Evolutionary conservation across 2,888 invertebrate genomes (phyloP).

Genomic region (Petrophora chlorosata): DNA sequence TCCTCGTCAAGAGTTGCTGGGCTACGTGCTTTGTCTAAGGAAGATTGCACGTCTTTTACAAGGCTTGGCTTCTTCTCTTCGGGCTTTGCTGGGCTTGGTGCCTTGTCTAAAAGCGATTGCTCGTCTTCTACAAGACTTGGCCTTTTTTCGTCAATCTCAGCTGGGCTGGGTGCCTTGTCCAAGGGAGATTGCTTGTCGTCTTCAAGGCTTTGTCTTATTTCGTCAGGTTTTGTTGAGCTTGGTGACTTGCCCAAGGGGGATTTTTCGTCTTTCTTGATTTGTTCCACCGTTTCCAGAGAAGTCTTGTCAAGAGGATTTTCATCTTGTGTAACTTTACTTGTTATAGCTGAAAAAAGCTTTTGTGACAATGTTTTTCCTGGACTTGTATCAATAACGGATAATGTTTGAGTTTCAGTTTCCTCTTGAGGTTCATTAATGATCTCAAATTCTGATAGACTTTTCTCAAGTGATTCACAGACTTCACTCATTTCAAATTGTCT

Average conservation of each 20-base stretch:
- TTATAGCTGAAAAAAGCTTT: slow-evolving; percentile 4
- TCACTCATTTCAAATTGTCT: slow-evolving; percentile 6
- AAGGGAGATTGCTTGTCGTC: background rate
- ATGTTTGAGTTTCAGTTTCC: background rate
- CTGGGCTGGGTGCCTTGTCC: slow-evolving; percentile 20
- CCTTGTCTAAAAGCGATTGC: background rate
- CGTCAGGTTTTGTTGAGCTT: slow-evolving; percentile 11
- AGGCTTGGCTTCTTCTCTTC: slow-evolving; percentile 14
- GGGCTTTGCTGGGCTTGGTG: background rate
- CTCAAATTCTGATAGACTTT: slow-evolving; percentile 1
- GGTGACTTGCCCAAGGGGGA: slow-evolving; percentile 11
- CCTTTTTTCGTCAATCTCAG: slow-evolving; percentile 9
- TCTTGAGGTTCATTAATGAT: background rate
- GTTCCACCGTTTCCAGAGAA: background rate
- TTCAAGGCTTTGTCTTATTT: too few relatives aligned
- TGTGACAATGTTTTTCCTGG: background rate
- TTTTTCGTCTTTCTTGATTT: background rate
- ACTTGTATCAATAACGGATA: background rate
- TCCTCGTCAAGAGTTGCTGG: background rate
- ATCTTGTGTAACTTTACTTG: background rate
- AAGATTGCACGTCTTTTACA: slow-evolving; percentile 15
- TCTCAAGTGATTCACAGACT: background rate
- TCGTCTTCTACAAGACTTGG: slow-evolving; percentile 17
- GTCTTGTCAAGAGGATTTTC: background rate
- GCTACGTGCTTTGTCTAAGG: background rate